A percentile compares a stretch with the other conserved stretches of the same genome.
phyloP scores from a whole-genome alignment of 1,140 invertebrate species.

The Pomacea maculata region DNA sequence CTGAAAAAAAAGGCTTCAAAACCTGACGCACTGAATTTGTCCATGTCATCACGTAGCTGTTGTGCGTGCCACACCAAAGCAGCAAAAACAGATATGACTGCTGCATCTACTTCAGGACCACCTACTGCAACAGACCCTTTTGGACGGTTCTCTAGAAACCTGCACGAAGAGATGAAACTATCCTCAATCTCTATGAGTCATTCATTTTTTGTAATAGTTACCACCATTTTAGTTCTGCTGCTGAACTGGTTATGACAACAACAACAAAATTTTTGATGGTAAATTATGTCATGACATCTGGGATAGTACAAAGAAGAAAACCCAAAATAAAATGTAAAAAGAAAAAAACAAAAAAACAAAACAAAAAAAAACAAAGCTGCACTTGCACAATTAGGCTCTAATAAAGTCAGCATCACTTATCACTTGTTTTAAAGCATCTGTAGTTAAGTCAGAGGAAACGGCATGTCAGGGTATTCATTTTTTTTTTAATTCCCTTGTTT shows the following conservation, averaged over 20 bases:
- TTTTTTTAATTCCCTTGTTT: no score
- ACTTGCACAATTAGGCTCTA: no score
- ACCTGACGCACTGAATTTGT: conserved; percentile 54
- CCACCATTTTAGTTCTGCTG: background rate
- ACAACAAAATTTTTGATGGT: background rate
- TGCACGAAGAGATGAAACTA: conserved; percentile 28
- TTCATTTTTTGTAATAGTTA: background rate
- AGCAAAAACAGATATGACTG: conserved; percentile 55
- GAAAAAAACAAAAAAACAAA: no score
- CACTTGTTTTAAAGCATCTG: no score
- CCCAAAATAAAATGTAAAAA: no score
- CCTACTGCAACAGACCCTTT: conserved; percentile 38
- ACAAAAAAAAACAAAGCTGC: no score
- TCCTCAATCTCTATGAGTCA: no score
- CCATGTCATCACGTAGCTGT: conserved; percentile 58
- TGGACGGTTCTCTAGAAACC: conserved; percentile 44
- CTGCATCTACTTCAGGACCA: conserved; percentile 45
- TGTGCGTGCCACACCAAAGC: conserved; percentile 64
- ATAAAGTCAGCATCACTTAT: no score
- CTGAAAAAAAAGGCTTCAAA: background rate
- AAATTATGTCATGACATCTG: background rate
- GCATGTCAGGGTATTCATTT: no score
- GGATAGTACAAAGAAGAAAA: no score
- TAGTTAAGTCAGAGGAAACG: no score
- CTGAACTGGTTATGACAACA: background rate